Base-by-base conservation (phyloP, 2,797 vertebrate species). In the Acrocephalus scirpaceus region DNA sequence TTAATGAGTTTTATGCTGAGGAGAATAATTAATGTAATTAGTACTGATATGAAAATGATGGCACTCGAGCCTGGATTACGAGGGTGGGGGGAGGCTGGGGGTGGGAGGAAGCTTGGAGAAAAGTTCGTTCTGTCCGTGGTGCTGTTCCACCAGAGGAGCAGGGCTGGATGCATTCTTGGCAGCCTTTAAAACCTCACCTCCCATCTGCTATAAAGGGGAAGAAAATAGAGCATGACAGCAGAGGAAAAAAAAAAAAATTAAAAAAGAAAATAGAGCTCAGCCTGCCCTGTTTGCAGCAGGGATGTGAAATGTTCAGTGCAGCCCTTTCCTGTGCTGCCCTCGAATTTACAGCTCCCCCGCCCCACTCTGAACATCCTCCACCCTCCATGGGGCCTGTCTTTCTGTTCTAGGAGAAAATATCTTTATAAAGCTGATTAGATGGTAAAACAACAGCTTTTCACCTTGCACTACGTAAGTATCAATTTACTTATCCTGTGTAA, bases 11-110 rank as follows among this genome's bases (percentile, higher is more conserved):
- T 96, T 96, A 85, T 88, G 92, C 91, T 94, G 95, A 95, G 88
- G 94, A 96, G 94, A 97, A 95, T 96, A 95, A 97, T 97, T 97
- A 97, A 97, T 96, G 90, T 96, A 97, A 97, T 96, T 97, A 96
- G 87, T 6, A 47, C 30, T 84, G 94, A 96, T 96, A 97, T 56
- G 94, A 97, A 97, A 97, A 96, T 92, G 88, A 97, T 92, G 94
- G 79, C 88, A 17, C 93, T 92, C 0, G 3, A 96, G 87, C 84
- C 86, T 34, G 83, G 91, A 79, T 88, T 72, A 48, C 0, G 18
- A 84, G 36, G n/a, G 15, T 78, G 60, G 58, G 19, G 51, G 45
- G 32, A 48, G 26, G 51, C 34, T 61, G 58, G 79, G 47, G 40
- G 51, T 34, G 87, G 73, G 74, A 70, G 81, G 66, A 15, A 11